Base-by-base conservation (phyloP, 2,113 vertebrate genomes). In the Stegastes partitus region DNA sequence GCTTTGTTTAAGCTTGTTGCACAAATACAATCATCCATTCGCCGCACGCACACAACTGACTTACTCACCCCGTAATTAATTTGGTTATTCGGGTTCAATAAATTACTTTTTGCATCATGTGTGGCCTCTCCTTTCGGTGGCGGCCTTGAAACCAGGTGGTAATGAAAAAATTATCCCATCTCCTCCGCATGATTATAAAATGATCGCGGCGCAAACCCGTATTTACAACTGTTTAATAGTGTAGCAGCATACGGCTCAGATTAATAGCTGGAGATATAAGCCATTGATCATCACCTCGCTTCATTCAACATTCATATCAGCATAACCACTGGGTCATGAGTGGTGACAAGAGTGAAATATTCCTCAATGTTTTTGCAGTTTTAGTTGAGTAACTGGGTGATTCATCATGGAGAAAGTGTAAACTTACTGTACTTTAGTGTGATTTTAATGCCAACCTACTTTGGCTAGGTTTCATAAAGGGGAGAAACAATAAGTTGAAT, bases 321-420 rank as follows among this genome's bases (percentile, higher is more conserved):
- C 72, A 76, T 49, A 79, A 63, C 37, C 72, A 55, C 62, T 42
- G 58, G 63, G 55, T 75, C 50, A 64, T 68, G 64, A 55, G 25
- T 34, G 11, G 44, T 50, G 69, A 66, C 77, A 42, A 69, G 34
- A 79, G 57, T 79, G 66, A 89, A 84, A 87, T 83, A 79, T 84
- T 65, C 44, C 31, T 71, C 18, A 11, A 22, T 79, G 31, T 47
- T 86, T 82, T 61, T 54, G 25, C 76, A 76, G 56, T 78, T 85
- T 75, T 76, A 49, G 44, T 74, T 63, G 61, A 76, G 25, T 76
- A 76, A 77, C 67, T n/a, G n/a, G 31, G 37, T 57, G 21, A 88
- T 91, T 81, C 25, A 82, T 90, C 82, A 82, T 23, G 5, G 26
- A 19, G 18, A 54, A 78, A 74, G 59, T 68, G 16, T 47, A 81